Conservation (phyloP, 2,888 invertebrate genomes). For the Ryuthela nishihirai region DNA sequence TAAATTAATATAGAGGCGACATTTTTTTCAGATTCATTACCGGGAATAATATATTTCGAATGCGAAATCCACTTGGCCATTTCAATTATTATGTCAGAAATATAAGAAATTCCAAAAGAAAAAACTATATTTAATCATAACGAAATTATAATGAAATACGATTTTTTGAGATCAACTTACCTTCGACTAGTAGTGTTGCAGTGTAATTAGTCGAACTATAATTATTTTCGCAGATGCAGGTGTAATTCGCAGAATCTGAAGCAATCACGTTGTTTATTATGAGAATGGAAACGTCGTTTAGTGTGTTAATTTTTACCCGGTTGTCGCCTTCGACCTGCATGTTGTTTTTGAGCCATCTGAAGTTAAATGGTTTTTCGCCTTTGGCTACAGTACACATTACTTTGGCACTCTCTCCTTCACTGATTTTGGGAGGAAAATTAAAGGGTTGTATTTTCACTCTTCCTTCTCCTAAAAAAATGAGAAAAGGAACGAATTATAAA, state of each 20-base stretch:
- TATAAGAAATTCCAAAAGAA: too few species aligned
- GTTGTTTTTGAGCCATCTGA: conserved; percentile 24
- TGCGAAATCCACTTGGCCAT: too few species aligned
- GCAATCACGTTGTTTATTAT: conserved; percentile 18
- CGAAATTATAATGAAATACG: too few species aligned
- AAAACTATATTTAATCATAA: too few species aligned
- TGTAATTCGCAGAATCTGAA: conserved; percentile 27
- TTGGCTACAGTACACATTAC: conserved; percentile 22
- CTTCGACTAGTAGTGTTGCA: conserved; percentile 12
- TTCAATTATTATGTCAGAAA: too few species aligned
- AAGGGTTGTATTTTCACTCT: conserved; percentile 26
- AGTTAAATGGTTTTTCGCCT: conserved; percentile 18
- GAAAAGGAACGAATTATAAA: too few species aligned
- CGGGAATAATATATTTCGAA: too few species aligned
- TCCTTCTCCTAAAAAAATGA: conserved; percentile 10
- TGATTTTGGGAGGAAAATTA: conserved; percentile 18
- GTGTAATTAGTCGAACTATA: conserved; percentile 12
- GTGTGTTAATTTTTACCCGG: conserved; percentile 9
- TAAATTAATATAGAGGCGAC: too few species aligned
- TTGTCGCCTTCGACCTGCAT: background rate
- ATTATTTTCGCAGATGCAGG: conserved; percentile 8
- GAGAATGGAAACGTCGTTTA: conserved; percentile 6
- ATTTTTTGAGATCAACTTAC: too few species aligned
- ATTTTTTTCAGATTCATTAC: too few species aligned
- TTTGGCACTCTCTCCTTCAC: conserved; percentile 21